Evolutionary conservation across 2,113 vertebrate species (phyloP), one percentile per base, ranked within the genome.

Genomic region (Bufo bufo): DNA sequence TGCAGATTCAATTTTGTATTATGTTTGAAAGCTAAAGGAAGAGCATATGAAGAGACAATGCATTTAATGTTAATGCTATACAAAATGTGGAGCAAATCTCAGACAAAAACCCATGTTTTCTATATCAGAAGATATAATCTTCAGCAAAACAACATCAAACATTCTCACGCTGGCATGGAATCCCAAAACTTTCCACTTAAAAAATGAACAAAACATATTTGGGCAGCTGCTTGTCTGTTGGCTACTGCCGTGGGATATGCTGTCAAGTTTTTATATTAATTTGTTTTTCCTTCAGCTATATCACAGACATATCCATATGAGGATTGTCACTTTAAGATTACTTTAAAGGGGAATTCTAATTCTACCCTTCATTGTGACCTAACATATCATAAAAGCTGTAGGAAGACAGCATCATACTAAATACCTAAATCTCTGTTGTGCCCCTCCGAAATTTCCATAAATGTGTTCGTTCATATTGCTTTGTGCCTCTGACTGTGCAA

Each of bases 1-100:
- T 20, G 61, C 87, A 89, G 47, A 69, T 84, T 82, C 59, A 78
- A 78, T 89, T 89, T 84, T 89, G 59, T 89, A 65, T 69, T 77
- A 78, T 47, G 81, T 84, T 78, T 43, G 13, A 75, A 84, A 89
- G 72, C 58, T 17, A 69, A 69, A 74, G 49, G 77, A 33, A 66
- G 47, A 88, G 47, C 33, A 66, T 84, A 69, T 58, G 74, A 89
- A 65, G 49, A 84, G 65, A 82, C 85, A 87, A 82, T 87, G 66
- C 47, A 87, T 33, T 86, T 86, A 77, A 86, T 79, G 82, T 71
- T 69, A 69, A 71, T 71, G 49, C 79, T 45, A 33, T 47, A 20
- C 54, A 81, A 61, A 61, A 81, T 81, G 33, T 47, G 56, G 43
- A 61, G 13, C 23, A 61, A 80, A 61, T 61, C 58, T 81, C 58